A percentile compares a stretch with the other conserved stretches of the same genome.
These are phyloP conservation scores for Thymelicus lineola DNA, from an alignment of 2,888 invertebrate species.

Conservation along the genomic window DNA sequence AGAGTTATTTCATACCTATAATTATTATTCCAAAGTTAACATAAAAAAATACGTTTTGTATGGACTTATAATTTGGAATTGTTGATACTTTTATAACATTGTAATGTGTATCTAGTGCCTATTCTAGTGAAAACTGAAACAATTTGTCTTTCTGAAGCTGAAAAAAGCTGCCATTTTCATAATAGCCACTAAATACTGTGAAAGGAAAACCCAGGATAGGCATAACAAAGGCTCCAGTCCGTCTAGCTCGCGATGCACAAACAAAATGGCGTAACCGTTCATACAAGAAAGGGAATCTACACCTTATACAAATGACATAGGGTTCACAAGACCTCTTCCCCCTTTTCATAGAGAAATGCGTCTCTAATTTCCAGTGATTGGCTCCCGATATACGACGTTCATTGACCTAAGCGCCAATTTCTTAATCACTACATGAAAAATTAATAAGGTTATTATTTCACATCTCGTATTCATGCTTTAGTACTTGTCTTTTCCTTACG, in stretches of 20 bases:
- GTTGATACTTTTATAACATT: too few species aligned
- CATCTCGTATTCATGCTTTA: too few species aligned
- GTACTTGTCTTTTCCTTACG: too few species aligned
- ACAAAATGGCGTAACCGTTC: background rate
- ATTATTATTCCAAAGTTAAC: too few species aligned
- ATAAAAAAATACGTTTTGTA: too few species aligned
- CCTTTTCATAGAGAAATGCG: background rate
- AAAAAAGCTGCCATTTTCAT: slow-evolving; percentile 12
- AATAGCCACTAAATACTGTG: slow-evolving; percentile 5
- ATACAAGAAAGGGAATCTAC: background rate
- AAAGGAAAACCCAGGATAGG: slow-evolving; percentile 18
- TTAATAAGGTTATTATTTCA: too few species aligned
- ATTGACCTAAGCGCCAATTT: background rate
- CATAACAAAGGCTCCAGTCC: slow-evolving; percentile 19
- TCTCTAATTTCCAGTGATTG: slow-evolving; percentile 26
- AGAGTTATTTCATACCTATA: too few species aligned
- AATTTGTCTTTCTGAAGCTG: too few species aligned
- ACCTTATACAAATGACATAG: background rate
- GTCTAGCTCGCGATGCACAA: slow-evolving; percentile 6
- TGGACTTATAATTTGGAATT: too few species aligned
- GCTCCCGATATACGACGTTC: slow-evolving; percentile 11
- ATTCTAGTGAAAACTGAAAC: too few species aligned
- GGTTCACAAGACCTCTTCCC: background rate
- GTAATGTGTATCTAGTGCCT: too few species aligned
- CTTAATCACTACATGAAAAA: background rate